phyloP scores from a whole-genome alignment of 1,140 invertebrate genomes.

The Drosophila truncata region DNA sequence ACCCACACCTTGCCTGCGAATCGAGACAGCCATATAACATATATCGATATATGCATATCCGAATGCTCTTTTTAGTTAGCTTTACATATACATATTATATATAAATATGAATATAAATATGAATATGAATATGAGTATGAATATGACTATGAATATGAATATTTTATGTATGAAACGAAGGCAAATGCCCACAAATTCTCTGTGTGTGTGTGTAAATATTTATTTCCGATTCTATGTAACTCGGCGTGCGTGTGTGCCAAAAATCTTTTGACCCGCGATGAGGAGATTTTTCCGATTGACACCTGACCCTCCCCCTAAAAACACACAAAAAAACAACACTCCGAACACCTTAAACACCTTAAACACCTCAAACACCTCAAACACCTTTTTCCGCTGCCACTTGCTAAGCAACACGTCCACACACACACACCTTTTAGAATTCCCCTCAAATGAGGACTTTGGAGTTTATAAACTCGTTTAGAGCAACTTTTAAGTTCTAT shows the following conservation, averaged over 20 bases:
- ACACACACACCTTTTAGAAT: neutral
- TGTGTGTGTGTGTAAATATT: constrained; percentile 31
- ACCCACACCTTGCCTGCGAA: constrained; percentile 39
- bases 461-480: constrained; percentile 22
- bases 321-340: constrained; percentile 1
- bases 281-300: constrained; percentile 31
- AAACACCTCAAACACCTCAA: too few relatives aligned
- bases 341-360: constrained; percentile 13
- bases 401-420: constrained; percentile 10
- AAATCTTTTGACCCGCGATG: constrained; percentile 27
- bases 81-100: constrained; percentile 32
- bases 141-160: constrained; percentile 42
- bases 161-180: constrained; percentile 50
- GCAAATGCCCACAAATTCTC: constrained; percentile 23
- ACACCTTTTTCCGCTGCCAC: constrained; percentile 36
- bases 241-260: constrained; percentile 56
- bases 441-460: neutral
- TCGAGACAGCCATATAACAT: constrained; percentile 54
- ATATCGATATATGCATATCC: constrained; percentile 64
- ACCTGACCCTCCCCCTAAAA: constrained; percentile 7
- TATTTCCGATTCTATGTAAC: constrained; percentile 18
- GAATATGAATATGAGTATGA: constrained; percentile 40
- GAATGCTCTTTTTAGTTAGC: constrained; percentile 72
- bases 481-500: constrained; percentile 24
- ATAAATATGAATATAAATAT: constrained; percentile 4